These are phyloP conservation scores for Caerostris darwini DNA, from an alignment of 1,140 invertebrate species.

Conservation along the genomic window DNA sequence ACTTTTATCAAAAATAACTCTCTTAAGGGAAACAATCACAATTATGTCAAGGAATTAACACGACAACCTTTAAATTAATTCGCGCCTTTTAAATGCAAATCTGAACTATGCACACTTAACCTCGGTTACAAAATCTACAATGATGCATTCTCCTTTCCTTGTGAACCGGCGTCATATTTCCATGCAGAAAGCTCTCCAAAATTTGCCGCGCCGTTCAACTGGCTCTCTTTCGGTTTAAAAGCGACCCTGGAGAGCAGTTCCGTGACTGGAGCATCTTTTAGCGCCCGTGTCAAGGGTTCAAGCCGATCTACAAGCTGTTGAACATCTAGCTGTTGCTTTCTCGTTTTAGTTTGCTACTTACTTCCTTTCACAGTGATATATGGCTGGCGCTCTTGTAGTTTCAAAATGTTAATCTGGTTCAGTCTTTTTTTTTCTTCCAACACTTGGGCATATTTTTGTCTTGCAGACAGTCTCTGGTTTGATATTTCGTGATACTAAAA, in stretches of 20 bases:
- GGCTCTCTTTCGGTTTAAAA: not conserved
- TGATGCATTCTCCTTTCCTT: not conserved
- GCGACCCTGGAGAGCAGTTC: conserved; percentile 20
- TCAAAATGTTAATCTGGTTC: not conserved
- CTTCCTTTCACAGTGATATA: not conserved
- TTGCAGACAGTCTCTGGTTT: no score
- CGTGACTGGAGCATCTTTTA: conserved; percentile 8
- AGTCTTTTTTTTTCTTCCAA: no score
- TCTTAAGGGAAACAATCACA: no score
- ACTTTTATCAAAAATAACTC: no score
- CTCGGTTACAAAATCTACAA: not conserved
- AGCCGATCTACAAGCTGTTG: conserved; percentile 3
- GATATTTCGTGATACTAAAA: no score
- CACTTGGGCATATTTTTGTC: no score
- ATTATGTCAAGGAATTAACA: no score
- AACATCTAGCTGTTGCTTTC: conserved; percentile 10
- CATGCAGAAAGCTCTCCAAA: not conserved
- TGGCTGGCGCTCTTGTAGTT: not conserved
- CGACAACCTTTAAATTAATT: no score
- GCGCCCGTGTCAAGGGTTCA: not conserved
- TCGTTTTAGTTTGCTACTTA: not conserved
- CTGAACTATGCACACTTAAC: no score
- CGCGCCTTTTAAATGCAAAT: no score
- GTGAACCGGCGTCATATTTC: not conserved
- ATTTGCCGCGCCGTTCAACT: not conserved